phyloP scores from a whole-genome alignment of 2,113 vertebrate species.

The Callaeas wilsoni region DNA sequence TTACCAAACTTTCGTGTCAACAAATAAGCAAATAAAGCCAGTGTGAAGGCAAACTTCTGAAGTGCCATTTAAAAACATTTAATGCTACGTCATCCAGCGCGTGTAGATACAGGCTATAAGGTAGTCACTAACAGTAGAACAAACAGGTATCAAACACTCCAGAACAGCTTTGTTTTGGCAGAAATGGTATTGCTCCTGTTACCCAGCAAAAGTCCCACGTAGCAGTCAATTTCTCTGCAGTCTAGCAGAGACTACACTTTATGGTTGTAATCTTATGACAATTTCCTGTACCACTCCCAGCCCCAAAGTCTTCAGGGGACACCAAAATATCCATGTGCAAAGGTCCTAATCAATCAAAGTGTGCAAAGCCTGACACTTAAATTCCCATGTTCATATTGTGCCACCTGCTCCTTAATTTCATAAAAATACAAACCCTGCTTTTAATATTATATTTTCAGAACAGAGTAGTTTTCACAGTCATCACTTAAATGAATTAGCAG shows the following conservation, averaged over 20 bases:
- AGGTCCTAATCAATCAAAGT: not conserved
- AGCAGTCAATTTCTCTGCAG: not conserved
- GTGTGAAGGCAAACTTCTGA: not conserved
- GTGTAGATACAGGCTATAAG: not conserved
- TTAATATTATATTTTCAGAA: not conserved
- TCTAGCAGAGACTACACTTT: not conserved
- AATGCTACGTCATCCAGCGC: not conserved
- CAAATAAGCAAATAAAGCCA: not conserved
- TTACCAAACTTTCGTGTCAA: not conserved
- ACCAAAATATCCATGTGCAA: not conserved
- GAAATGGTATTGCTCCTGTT: not conserved
- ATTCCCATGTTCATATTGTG: not conserved
- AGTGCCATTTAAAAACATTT: not conserved
- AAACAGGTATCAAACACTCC: not conserved
- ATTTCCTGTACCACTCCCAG: not conserved
- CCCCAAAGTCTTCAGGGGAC: not conserved
- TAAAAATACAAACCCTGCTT: not conserved
- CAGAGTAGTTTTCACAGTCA: not conserved
- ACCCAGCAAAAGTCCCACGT: not conserved
- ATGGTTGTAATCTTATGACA: fast-evolving
- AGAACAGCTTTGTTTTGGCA: not conserved
- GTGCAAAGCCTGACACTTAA: not conserved
- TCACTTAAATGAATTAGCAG: not conserved
- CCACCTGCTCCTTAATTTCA: not conserved
- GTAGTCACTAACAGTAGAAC: not conserved